These are phyloP conservation scores for Leptobrachium ailaonicum DNA, from an alignment of 2,113 vertebrate genomes.

Conservation along the genomic window DNA sequence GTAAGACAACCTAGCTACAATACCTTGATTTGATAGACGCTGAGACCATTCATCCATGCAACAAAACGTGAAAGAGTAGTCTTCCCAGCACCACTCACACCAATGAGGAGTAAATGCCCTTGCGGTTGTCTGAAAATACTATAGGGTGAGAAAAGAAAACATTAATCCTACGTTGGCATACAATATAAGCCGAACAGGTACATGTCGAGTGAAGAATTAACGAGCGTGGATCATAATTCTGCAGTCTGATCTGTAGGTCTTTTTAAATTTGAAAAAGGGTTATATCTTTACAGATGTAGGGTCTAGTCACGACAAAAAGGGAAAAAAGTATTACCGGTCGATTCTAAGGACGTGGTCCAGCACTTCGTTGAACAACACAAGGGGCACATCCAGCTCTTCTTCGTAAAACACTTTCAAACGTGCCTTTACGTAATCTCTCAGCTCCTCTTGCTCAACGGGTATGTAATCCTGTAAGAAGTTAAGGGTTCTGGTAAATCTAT, in stretches of 20 bases:
- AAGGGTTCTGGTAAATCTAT: background rate
- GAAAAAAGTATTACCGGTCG: slow-evolving; percentile 75
- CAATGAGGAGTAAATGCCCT: slow-evolving; percentile 94
- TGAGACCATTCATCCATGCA: slow-evolving; percentile 98
- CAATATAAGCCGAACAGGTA: no score
- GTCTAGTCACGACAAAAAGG: no score
- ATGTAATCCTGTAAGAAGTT: slow-evolving; percentile 84
- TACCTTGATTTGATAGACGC: slow-evolving; percentile 98
- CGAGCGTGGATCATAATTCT: no score
- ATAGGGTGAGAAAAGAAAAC: background rate
- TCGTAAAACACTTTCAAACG: slow-evolving; percentile 98
- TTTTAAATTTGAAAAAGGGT: no score
- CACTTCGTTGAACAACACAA: slow-evolving; percentile 97
- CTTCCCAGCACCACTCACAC: slow-evolving; percentile 96
- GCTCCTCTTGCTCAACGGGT: slow-evolving; percentile 96
- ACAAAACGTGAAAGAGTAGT: slow-evolving; percentile 96
- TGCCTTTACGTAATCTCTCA: slow-evolving; percentile 96
- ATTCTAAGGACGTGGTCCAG: slow-evolving; percentile 95
- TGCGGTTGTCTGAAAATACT: slow-evolving; percentile 98
- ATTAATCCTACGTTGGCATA: background rate
- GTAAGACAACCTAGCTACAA: background rate
- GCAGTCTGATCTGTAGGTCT: no score
- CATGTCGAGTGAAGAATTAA: no score
- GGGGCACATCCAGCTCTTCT: slow-evolving; percentile 93
- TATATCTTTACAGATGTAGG: no score